Percentiles rank a stretch among this genome's conserved stretches.
Evolutionary conservation across 2,888 invertebrate species (phyloP).

Genomic region (Synergus gifuensis): DNA sequence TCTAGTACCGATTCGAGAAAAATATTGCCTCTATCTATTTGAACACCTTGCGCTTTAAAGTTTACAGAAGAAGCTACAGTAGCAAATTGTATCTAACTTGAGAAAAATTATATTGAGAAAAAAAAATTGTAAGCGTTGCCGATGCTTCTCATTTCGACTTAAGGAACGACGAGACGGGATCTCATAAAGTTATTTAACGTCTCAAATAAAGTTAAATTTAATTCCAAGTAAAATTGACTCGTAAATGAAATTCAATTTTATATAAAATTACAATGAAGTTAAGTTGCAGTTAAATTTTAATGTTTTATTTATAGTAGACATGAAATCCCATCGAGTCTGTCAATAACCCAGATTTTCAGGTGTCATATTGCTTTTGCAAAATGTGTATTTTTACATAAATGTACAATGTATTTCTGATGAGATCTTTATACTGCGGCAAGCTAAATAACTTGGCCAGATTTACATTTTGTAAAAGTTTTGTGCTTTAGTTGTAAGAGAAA

Average conservation of each 20-base stretch:
- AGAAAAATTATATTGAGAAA: background rate
- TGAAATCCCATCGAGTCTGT: constrained; percentile 54
- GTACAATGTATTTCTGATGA: constrained; percentile 2
- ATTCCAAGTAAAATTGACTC: background rate
- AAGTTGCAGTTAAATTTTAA: background rate
- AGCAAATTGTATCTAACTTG: constrained; percentile 13
- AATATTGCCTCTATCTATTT: background rate
- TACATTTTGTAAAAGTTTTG: constrained; percentile 70
- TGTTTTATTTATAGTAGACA: background rate
- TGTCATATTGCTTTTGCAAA: constrained; percentile 65
- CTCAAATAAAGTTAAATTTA: background rate
- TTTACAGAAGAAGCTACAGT: background rate
- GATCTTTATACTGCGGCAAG: background rate
- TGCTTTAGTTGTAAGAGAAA: constrained; percentile 66
- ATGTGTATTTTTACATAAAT: constrained; percentile 55
- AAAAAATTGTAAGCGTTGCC: constrained; percentile 57
- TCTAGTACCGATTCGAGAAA: constrained; percentile 24
- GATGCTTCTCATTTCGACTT: constrained; percentile 48
- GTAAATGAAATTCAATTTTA: background rate
- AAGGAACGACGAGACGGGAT: constrained; percentile 58
- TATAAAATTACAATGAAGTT: background rate
- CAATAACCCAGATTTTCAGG: constrained; percentile 54
- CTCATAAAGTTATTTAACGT: constrained; percentile 48
- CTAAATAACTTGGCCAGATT: constrained; percentile 50
- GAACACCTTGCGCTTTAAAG: constrained; percentile 21